Evolutionary conservation across 2,888 invertebrate genomes (phyloP).

Genomic region (Phyllotreta striolata): DNA sequence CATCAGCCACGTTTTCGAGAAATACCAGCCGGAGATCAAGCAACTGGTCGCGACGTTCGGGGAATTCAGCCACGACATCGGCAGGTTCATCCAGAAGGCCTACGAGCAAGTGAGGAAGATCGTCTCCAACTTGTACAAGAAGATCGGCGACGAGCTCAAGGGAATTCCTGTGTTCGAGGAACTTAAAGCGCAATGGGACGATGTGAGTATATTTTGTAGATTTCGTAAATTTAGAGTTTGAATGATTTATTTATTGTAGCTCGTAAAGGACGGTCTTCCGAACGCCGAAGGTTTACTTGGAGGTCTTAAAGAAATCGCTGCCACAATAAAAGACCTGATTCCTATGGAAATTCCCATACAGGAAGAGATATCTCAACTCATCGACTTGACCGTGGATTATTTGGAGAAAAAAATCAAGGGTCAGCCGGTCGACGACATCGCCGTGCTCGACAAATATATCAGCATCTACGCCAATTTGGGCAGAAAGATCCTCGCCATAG

Average conservation of each 20-base stretch:
- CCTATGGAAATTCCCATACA: slow-evolving; percentile 63
- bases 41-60: slow-evolving; percentile 66
- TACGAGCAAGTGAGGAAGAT: slow-evolving; percentile 60
- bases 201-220: slow-evolving; percentile 46
- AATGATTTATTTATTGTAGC: slow-evolving; percentile 37
- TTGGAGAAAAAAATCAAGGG: slow-evolving; percentile 70
- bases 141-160: slow-evolving; percentile 64
- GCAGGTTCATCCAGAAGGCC: slow-evolving; percentile 57
- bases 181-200: slow-evolving; percentile 61
- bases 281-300: slow-evolving; percentile 67
- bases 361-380: slow-evolving; percentile 68
- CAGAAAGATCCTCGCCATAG: slow-evolving; percentile 54
- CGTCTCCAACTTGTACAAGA: slow-evolving; percentile 59
- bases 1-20: slow-evolving; percentile 67
- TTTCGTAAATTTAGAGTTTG: slow-evolving; percentile 2
- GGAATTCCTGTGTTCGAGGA: slow-evolving; percentile 65
- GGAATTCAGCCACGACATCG: slow-evolving; percentile 63
- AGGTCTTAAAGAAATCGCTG: slow-evolving; percentile 66
- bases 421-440: slow-evolving; percentile 69
- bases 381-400: slow-evolving; percentile 69
- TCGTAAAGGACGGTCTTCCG: slow-evolving; percentile 52
- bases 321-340: slow-evolving; percentile 66
- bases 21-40: slow-evolving; percentile 72
- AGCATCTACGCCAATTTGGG: slow-evolving; percentile 59
- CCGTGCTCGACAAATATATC: slow-evolving; percentile 69